Percentiles rank a stretch among this genome's conserved stretches.
These are phyloP conservation scores for Enteromius trimaculatus DNA, from an alignment of 2,797 vertebrate species.

Conservation along the genomic window DNA sequence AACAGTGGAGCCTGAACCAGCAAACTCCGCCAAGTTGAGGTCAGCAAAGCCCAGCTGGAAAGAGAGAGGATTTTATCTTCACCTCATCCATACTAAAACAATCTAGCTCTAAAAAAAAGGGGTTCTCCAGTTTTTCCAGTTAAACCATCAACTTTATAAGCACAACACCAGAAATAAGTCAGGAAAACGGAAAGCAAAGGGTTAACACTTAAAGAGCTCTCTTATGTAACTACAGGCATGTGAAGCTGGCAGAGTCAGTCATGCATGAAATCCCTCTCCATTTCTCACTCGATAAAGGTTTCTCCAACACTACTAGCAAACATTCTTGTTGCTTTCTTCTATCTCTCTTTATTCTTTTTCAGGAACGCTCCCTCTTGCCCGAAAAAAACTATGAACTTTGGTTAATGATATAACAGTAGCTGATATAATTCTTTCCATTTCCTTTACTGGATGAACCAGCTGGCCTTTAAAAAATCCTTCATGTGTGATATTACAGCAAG, in stretches of 20 bases:
- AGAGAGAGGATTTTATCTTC: neutral
- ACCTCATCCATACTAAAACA: neutral
- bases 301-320: slow-evolving; percentile 5
- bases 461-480: slow-evolving; percentile 38
- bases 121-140: neutral
- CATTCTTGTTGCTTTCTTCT: neutral
- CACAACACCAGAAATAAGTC: neutral
- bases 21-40: slow-evolving; percentile 89
- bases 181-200: slow-evolving; percentile 7
- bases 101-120: neutral
- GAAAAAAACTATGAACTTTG: slow-evolving; percentile 8
- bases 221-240: slow-evolving; percentile 59
- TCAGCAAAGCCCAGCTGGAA: slow-evolving; percentile 87
- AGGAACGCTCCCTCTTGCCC: neutral
- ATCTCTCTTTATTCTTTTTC: neutral
- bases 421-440: slow-evolving; percentile 14
- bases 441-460: slow-evolving; percentile 25
- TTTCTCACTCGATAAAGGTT: slow-evolving; percentile 38
- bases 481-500: slow-evolving; percentile 27
- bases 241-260: slow-evolving; percentile 42
- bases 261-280: slow-evolving; percentile 45
- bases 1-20: slow-evolving; percentile 86
- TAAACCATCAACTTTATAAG: neutral
- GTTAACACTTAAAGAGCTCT: slow-evolving; percentile 37
- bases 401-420: neutral